Percentiles rank a stretch among this genome's conserved stretches.
Evolutionary conservation across 2,888 invertebrate genomes (phyloP).

Genomic region (Nezara viridula): DNA sequence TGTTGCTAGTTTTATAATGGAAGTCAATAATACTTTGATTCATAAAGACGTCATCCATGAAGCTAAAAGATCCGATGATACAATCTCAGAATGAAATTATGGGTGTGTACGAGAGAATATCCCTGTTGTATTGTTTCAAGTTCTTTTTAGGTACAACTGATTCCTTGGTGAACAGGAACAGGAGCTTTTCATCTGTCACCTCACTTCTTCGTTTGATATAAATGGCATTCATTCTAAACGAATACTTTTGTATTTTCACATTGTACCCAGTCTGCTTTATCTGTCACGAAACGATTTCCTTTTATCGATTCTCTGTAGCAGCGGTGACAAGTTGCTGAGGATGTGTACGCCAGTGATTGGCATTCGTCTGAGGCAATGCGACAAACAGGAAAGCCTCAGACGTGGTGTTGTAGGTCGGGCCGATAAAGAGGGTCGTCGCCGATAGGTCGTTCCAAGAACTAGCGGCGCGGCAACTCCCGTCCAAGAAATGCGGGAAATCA

Average conservation of each 20-base stretch:
- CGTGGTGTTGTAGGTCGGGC: neutral
- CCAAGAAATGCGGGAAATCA: conserved; percentile 25
- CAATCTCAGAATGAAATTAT: too few relatives aligned
- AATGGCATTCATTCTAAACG: neutral
- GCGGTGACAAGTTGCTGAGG: neutral
- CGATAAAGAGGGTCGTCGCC: too few relatives aligned
- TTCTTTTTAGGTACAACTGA: neutral
- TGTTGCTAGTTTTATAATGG: too few relatives aligned
- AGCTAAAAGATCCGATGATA: too few relatives aligned
- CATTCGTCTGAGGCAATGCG: neutral
- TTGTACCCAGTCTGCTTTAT: neutral
- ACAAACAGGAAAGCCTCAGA: neutral
- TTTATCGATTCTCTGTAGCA: neutral
- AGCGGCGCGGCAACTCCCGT: neutral
- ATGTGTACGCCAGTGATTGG: neutral
- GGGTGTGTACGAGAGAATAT: too few relatives aligned
- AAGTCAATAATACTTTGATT: too few relatives aligned
- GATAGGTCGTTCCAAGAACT: neutral
- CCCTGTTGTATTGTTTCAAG: too few relatives aligned
- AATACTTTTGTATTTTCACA: neutral
- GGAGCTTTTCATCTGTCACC: neutral
- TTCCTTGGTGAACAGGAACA: neutral
- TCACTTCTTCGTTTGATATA: neutral
- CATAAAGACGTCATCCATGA: too few relatives aligned
- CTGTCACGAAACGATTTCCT: neutral